Conservation (phyloP, 2,797 vertebrate species). For the Sparus aurata region DNA sequence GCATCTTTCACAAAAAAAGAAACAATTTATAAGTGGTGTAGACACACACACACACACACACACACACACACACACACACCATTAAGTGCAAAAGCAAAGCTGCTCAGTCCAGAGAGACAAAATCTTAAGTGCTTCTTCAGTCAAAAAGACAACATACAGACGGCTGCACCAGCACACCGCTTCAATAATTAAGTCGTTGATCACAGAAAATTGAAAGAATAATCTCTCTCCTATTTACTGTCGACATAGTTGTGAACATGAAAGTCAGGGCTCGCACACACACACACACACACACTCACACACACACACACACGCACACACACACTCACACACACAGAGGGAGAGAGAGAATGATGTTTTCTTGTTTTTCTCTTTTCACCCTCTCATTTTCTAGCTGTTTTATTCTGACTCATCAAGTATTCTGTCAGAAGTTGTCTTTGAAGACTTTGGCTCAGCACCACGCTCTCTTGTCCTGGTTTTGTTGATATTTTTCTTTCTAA, state of each 20-base stretch:
- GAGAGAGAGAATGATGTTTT: constrained; percentile 56
- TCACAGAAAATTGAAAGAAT: constrained; percentile 66
- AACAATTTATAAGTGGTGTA: not conserved
- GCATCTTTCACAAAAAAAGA: constrained; percentile 10
- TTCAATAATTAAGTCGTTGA: constrained; percentile 70
- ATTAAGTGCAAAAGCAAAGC: constrained; percentile 21
- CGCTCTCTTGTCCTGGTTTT: constrained; percentile 78
- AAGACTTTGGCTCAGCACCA: constrained; percentile 69
- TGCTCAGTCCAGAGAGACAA: constrained; percentile 13
- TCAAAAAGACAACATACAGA: constrained; percentile 17
- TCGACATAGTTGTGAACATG: constrained; percentile 69
- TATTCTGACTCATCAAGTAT: constrained; percentile 80
- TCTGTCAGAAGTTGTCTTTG: constrained; percentile 84
- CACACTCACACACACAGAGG: not conserved
- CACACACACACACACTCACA: constrained; percentile 13
- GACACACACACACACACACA: constrained; percentile 1
- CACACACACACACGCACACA: constrained; percentile 1
- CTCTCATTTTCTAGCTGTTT: constrained; percentile 69
- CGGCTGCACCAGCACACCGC: constrained; percentile 19
- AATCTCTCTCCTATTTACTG: constrained; percentile 64
- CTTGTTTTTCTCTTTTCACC: constrained; percentile 55
- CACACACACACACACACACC: not conserved
- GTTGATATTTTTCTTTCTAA: constrained; percentile 79
- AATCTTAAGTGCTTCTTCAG: constrained; percentile 26
- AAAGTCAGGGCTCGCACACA: constrained; percentile 42